Conservation (phyloP, 2,888 invertebrate species). For the Pyrgus malvae region DNA sequence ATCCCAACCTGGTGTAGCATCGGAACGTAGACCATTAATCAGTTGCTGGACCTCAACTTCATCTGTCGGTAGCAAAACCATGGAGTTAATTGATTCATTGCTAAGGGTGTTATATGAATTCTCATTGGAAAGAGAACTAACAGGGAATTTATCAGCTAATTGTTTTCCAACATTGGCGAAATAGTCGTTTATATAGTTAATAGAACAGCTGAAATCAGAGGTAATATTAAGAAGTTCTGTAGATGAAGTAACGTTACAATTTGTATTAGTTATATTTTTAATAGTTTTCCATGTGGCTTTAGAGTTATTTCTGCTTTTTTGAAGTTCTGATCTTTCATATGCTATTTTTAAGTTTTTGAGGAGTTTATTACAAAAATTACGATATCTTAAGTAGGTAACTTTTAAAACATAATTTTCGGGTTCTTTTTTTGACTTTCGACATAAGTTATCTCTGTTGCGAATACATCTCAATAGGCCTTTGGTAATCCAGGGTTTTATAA, state of each 20-base stretch:
- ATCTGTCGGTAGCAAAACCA: not conserved
- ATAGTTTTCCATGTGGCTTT: too few species aligned
- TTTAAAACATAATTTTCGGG: not conserved
- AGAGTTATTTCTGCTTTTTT: too few species aligned
- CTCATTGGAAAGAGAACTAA: not conserved
- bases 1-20: not conserved
- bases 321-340: too few species aligned
- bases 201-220: not conserved
- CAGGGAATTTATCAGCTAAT: not conserved
- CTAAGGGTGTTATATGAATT: too few species aligned
- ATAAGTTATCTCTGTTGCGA: not conserved
- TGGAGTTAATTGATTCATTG: too few species aligned
- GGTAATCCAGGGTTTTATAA: not conserved
- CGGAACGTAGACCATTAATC: not conserved
- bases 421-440: not conserved
- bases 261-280: too few species aligned
- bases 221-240: too few species aligned
- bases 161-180: not conserved
- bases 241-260: too few species aligned
- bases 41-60: not conserved
- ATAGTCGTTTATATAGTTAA: too few species aligned
- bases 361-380: too few species aligned
- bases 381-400: too few species aligned
- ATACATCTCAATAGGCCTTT: not conserved
- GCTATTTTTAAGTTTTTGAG: too few species aligned